phyloP scores from a whole-genome alignment of 2,888 invertebrate genomes.

The Augochlorella aurata region DNA sequence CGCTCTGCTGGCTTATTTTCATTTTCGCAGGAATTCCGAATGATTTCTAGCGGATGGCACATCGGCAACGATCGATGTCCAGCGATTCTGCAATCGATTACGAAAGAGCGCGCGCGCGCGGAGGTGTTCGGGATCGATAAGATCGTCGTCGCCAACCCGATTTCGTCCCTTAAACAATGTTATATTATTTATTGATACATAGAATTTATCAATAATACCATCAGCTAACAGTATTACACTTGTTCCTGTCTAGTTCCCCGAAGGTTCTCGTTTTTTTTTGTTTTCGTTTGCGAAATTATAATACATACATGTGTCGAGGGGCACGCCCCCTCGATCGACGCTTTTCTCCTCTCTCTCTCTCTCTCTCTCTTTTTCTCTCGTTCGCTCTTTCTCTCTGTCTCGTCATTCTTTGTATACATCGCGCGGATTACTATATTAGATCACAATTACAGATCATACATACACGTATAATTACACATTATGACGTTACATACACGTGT shows the following conservation, averaged over 20 bases:
- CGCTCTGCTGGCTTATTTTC: not conserved
- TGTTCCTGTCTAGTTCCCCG: constrained; percentile 49
- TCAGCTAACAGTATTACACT: constrained; percentile 72
- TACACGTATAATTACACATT: constrained; percentile 61
- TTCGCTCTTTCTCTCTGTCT: not conserved
- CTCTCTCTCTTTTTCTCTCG: no score
- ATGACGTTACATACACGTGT: constrained; percentile 53
- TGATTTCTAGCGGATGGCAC: not conserved
- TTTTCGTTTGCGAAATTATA: constrained; percentile 52
- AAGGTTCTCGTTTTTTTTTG: constrained; percentile 35
- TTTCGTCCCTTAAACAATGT: constrained; percentile 75
- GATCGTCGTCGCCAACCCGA: constrained; percentile 20
- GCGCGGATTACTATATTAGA: constrained; percentile 44
- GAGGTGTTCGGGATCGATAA: not conserved
- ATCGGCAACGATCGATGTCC: not conserved
- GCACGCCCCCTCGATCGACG: constrained; percentile 15
- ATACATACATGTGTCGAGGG: constrained; percentile 41
- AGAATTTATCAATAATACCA: constrained; percentile 75
- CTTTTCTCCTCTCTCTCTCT: constrained; percentile 13
- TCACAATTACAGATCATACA: constrained; percentile 62
- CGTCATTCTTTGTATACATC: constrained; percentile 47
- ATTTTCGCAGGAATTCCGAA: not conserved
- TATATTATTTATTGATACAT: constrained; percentile 80
- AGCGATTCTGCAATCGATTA: not conserved
- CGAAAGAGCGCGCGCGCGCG: not conserved